Percentiles rank a stretch among this genome's conserved stretches.
Evolutionary conservation across 1,140 invertebrate species (phyloP).

Genomic region (Dryas iulia): DNA sequence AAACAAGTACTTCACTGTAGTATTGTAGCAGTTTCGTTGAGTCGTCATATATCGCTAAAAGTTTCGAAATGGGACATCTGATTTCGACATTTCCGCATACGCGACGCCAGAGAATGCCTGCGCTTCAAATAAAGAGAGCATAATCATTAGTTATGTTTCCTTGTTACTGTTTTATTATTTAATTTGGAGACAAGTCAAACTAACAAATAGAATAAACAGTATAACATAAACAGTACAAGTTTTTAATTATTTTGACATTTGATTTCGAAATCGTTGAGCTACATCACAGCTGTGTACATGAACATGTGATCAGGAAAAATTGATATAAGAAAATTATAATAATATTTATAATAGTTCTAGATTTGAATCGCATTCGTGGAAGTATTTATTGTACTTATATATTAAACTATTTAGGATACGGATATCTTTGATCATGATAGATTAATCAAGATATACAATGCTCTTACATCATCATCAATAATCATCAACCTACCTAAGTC

Average conservation of each 20-base stretch:
- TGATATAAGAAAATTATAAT: background rate
- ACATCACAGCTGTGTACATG: too few species aligned
- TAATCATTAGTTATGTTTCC: slow-evolving; percentile 10
- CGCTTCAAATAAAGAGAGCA: slow-evolving; percentile 20
- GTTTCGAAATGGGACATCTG: slow-evolving; percentile 33
- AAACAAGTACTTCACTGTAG: background rate
- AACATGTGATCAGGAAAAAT: background rate
- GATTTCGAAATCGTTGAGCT: too few species aligned
- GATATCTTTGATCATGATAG: too few species aligned
- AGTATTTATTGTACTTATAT: too few species aligned
- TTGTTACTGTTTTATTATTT: background rate
- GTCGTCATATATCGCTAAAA: slow-evolving; percentile 20
- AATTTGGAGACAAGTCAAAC: background rate
- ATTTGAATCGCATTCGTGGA: background rate
- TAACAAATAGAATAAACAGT: background rate
- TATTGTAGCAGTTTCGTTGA: background rate
- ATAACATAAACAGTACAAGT: too few species aligned
- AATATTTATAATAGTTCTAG: background rate
- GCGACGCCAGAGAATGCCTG: slow-evolving; percentile 34
- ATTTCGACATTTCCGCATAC: slow-evolving; percentile 38
- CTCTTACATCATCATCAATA: too few species aligned
- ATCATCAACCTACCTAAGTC: too few species aligned
- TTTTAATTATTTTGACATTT: too few species aligned
- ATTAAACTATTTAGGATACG: too few species aligned
- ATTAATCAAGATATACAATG: too few species aligned